Conservation (phyloP, 2,888 invertebrate genomes). For the Apamea crenata region DNA sequence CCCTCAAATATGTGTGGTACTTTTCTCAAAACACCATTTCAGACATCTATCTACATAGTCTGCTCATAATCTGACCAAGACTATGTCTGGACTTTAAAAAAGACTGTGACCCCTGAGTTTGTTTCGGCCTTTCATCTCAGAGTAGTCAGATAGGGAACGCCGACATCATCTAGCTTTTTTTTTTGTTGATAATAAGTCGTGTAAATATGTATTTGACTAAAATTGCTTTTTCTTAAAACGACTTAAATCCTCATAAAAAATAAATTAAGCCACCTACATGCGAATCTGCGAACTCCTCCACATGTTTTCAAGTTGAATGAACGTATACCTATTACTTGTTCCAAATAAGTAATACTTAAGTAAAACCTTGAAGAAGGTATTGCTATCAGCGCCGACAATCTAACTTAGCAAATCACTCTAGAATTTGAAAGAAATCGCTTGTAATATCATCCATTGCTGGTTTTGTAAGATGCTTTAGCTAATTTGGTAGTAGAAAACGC, state of each 20-base stretch:
- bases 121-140: no score
- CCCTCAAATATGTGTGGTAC: no score
- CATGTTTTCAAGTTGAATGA: slow-evolving; percentile 34
- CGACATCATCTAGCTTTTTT: no score
- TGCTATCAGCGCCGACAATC: slow-evolving; percentile 34
- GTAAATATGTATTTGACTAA: background rate
- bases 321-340: slow-evolving; percentile 32
- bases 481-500: background rate
- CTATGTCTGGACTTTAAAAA: no score
- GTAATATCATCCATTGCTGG: background rate
- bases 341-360: slow-evolving; percentile 45
- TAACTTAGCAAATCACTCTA: slow-evolving; percentile 14
- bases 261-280: background rate
- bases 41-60: no score
- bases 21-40: no score
- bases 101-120: no score
- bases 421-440: background rate
- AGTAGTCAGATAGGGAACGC: no score
- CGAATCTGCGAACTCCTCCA: slow-evolving; percentile 9
- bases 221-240: no score
- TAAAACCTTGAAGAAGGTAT: slow-evolving; percentile 38
- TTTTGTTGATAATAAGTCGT: no score
- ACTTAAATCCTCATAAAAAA: slow-evolving; percentile 3
- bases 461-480: fast-evolving
- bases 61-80: no score